Percentiles rank a stretch among this genome's conserved stretches.
These are phyloP conservation scores for Salmo trutta DNA, from an alignment of 2,797 vertebrate genomes.

Conservation along the genomic window DNA sequence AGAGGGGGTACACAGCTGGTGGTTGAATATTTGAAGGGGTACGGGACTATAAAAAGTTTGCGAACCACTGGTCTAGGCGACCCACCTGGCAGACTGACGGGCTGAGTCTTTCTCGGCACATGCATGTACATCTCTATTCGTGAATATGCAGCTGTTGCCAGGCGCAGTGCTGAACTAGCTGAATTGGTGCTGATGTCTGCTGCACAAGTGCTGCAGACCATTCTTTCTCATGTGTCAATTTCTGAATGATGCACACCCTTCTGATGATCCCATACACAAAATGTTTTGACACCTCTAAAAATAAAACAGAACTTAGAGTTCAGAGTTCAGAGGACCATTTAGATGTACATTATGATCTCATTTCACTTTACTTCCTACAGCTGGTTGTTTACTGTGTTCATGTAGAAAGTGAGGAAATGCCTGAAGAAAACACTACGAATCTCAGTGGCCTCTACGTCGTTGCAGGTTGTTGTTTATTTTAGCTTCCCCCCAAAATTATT, in stretches of 20 bases:
- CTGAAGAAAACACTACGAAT: background rate
- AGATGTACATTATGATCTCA: no score
- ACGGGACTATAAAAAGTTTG: no score
- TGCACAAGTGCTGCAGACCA: constrained; percentile 71
- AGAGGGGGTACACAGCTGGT: no score
- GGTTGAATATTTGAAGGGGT: no score
- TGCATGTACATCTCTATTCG: constrained; percentile 68
- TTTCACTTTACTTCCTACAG: background rate
- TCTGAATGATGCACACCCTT: constrained; percentile 54
- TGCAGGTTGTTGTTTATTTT: background rate
- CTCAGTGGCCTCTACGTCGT: background rate
- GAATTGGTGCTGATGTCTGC: constrained; percentile 74
- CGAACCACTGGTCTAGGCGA: background rate
- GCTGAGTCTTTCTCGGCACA: constrained; percentile 13
- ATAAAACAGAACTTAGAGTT: background rate
- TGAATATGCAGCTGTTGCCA: constrained; percentile 63
- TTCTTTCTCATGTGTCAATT: constrained; percentile 73
- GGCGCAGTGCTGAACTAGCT: constrained; percentile 69
- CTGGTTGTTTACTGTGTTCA: background rate
- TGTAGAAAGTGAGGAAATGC: background rate
- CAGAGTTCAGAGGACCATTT: background rate
- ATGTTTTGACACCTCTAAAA: background rate
- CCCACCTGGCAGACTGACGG: background rate
- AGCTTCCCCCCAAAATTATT: background rate
- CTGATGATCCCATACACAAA: background rate